Evolutionary conservation across 1,140 invertebrate genomes (phyloP), one percentile per base, ranked within the genome.

Genomic region (Bombus picipes): DNA sequence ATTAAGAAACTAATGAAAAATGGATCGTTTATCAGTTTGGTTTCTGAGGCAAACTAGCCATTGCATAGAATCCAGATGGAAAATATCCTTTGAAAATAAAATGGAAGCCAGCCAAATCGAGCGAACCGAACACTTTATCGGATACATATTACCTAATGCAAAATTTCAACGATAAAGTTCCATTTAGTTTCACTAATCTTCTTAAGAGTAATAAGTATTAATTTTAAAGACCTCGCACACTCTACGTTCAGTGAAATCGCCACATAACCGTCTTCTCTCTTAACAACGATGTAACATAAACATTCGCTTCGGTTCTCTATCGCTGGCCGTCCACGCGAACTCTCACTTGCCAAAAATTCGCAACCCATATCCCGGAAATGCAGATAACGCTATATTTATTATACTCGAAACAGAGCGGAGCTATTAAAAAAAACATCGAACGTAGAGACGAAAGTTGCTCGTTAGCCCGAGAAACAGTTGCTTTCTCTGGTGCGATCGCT

Each of bases 381-480:
- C 34, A 5, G 22, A 70, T 70, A 25, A 6, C 32, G 13, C 6
- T 22, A 66, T 34, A 25, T 68, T 34, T 70, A 37, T 37, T 37
- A 4, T 70, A 41, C 5, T 15, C 12, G 39, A 15, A 28, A 72
- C 22, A 41, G 28, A 32, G n/a, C 25, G 34, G 8, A 3, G 22
- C 57, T 39, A 65, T 78, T 39, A 65, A 65, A 78, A 41, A 59
- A 66, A 78, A 78, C 75, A 15, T 53, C 25, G 57, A 77, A 77
- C n/a, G 41, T 9, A 9, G 10, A 3, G 22, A 12, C 34, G 3
- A 18, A 76, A 37, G 37, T 59, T 72, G 28, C 25, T 77, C 28
- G 39, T 84, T 78, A 65, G 2, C 39, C 41, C 6, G 13, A 25
- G 76, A 59, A 71, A 78, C 83, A 75, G 80, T 87, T 59, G 37